These are phyloP conservation scores for Crotalus viridis DNA, from an alignment of 2,113 vertebrate genomes.

Conservation along the genomic window DNA sequence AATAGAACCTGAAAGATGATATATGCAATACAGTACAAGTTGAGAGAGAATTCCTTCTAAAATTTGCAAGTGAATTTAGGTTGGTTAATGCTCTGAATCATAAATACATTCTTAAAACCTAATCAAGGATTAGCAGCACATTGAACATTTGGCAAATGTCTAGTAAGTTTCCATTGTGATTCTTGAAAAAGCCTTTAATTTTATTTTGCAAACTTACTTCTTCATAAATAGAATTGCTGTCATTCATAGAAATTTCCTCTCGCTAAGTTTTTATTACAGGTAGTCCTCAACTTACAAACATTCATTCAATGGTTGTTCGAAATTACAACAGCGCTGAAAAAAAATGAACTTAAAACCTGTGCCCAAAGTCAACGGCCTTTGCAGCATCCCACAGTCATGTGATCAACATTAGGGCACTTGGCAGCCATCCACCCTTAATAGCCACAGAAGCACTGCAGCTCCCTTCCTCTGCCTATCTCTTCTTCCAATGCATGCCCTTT, in stretches of 20 bases:
- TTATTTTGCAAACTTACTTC: neutral
- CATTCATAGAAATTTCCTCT: neutral
- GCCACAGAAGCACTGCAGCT: neutral
- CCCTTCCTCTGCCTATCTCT: neutral
- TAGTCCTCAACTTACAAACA: neutral
- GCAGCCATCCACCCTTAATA: neutral
- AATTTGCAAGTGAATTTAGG: neutral
- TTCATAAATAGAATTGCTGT: neutral
- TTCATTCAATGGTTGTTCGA: neutral
- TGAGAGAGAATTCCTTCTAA: neutral
- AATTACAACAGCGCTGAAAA: neutral
- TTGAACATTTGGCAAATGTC: neutral
- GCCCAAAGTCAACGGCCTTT: neutral
- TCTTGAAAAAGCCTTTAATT: neutral
- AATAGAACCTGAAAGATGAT: neutral
- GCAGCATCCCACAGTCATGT: neutral
- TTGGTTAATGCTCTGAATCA: neutral
- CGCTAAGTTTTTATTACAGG: neutral
- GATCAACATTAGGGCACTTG: neutral
- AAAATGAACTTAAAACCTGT: neutral
- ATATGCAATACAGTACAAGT: neutral
- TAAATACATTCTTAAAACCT: neutral
- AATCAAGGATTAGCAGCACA: neutral
- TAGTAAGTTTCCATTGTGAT: neutral
- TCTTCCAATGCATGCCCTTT: neutral